A percentile compares a stretch with the other conserved stretches of the same genome.
Evolutionary conservation across 2,888 invertebrate genomes (phyloP).

Genomic region (Linyphia triangularis): DNA sequence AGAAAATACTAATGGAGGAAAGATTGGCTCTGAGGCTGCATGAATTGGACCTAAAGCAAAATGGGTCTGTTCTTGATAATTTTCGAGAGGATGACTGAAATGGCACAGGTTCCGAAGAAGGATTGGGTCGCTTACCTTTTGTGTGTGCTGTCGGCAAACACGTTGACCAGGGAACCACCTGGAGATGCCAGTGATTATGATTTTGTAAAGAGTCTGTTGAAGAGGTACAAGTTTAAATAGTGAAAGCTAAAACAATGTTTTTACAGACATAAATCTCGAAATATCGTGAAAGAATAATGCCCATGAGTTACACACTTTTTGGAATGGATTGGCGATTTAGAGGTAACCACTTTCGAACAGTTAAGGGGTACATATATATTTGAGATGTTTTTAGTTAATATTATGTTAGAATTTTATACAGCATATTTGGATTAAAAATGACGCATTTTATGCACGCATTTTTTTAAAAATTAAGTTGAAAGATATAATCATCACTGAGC

Average conservation of each 20-base stretch:
- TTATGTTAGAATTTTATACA: too few relatives aligned
- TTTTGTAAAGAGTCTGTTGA: neutral
- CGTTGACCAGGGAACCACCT: neutral
- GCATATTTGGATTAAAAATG: too few relatives aligned
- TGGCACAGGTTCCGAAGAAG: neutral
- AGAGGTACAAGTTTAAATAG: neutral
- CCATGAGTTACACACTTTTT: neutral
- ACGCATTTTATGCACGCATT: too few relatives aligned
- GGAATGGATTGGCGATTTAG: neutral
- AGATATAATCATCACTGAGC: conserved; percentile 17
- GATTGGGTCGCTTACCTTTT: conserved; percentile 2
- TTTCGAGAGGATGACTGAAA: conserved; percentile 13
- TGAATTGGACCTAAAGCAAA: neutral
- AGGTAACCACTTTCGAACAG: neutral
- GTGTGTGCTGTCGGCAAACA: too few relatives aligned
- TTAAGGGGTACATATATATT: too few relatives aligned
- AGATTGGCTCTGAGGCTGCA: neutral
- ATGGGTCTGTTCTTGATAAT: neutral
- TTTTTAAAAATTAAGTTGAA: too few relatives aligned
- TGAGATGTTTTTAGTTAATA: too few relatives aligned
- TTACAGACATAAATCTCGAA: neutral
- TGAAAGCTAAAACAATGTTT: conserved; percentile 21
- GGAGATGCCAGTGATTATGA: conserved; percentile 3
- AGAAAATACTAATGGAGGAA: neutral
- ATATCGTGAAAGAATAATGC: conserved; percentile 2